Evolutionary conservation across 2,888 invertebrate genomes (phyloP).

Genomic region (Luperina nickerlii): DNA sequence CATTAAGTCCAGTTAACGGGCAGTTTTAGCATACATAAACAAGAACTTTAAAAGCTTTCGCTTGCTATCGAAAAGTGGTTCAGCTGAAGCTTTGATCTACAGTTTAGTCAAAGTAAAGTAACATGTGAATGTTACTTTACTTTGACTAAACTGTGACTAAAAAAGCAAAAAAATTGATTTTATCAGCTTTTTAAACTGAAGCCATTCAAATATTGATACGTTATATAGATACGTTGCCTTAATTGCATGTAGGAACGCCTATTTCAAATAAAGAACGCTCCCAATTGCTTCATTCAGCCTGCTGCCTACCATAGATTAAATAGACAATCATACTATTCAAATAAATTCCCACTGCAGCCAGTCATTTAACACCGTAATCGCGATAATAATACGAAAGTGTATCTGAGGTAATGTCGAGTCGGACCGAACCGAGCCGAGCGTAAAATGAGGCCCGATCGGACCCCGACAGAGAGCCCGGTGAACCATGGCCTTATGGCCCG

Average conservation of each 20-base stretch:
- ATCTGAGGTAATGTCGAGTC: slow-evolving; percentile 62
- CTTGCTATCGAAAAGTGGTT: slow-evolving; percentile 25
- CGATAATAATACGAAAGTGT: slow-evolving; percentile 76
- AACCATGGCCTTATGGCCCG: slow-evolving; percentile 69
- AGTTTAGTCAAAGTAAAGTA: slow-evolving; percentile 32
- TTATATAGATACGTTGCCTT: neutral
- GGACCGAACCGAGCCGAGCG: slow-evolving; percentile 66
- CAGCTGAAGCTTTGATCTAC: slow-evolving; percentile 37
- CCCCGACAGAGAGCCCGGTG: slow-evolving; percentile 65
- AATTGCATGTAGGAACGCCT: neutral
- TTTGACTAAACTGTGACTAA: too few relatives aligned
- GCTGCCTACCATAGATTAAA: slow-evolving; percentile 37
- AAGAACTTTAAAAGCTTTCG: slow-evolving; percentile 68
- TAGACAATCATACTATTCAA: slow-evolving; percentile 53
- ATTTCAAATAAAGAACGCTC: slow-evolving; percentile 30
- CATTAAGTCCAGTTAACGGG: slow-evolving; percentile 46
- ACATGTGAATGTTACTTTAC: too few relatives aligned
- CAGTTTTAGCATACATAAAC: slow-evolving; percentile 60
- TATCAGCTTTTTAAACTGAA: slow-evolving; percentile 20
- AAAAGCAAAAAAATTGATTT: slow-evolving; percentile 22
- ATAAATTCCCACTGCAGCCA: slow-evolving; percentile 63
- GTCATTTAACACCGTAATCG: slow-evolving; percentile 71
- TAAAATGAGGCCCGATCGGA: slow-evolving; percentile 69
- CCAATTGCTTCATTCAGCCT: slow-evolving; percentile 32
- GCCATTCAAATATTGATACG: slow-evolving; percentile 9